A percentile compares a stretch with the other conserved stretches of the same genome.
Conservation (phyloP, 2,888 invertebrate genomes). For the Synanthedon formicaeformis region DNA sequence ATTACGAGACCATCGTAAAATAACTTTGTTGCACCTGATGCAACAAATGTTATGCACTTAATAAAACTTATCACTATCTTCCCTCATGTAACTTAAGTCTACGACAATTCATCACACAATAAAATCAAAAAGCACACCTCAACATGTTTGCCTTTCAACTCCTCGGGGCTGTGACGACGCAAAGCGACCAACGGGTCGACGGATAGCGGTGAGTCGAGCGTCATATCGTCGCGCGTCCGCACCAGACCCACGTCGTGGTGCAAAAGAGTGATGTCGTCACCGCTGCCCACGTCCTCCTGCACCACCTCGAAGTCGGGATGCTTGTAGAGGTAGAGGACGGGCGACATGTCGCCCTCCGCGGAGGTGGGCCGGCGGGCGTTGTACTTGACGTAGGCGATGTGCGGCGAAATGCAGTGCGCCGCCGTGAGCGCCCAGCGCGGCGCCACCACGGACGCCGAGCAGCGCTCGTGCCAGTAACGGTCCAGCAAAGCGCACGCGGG, state of each 20-base stretch:
- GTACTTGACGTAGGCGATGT: constrained; percentile 40
- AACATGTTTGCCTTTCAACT: constrained; percentile 22
- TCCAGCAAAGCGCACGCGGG: constrained; percentile 30
- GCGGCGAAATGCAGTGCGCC: constrained; percentile 44
- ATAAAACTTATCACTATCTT: too few relatives aligned
- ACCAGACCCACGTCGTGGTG: constrained; percentile 55
- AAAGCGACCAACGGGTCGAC: constrained; percentile 16
- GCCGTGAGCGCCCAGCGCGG: constrained; percentile 52
- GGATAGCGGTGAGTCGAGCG: constrained; percentile 11
- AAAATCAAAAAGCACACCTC: constrained; percentile 12
- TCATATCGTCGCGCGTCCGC: constrained; percentile 33
- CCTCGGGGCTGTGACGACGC: constrained; percentile 18
- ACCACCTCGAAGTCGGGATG: constrained; percentile 45
- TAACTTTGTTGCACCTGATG: too few relatives aligned
- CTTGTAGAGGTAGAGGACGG: constrained; percentile 35
- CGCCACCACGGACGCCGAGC: constrained; percentile 38
- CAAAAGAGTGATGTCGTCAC: constrained; percentile 42
- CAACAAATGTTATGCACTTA: too few relatives aligned
- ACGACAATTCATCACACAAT: too few relatives aligned
- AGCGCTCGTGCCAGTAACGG: constrained; percentile 35
- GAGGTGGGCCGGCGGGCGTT: constrained; percentile 26
- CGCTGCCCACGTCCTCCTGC: constrained; percentile 34
- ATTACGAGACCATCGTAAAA: too few relatives aligned
- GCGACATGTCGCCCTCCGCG: constrained; percentile 21
- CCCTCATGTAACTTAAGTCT: too few relatives aligned